Evolutionary conservation across 2,888 invertebrate species (phyloP), one percentile per base, ranked within the genome.

Genomic region (Cistogaster globosa): DNA sequence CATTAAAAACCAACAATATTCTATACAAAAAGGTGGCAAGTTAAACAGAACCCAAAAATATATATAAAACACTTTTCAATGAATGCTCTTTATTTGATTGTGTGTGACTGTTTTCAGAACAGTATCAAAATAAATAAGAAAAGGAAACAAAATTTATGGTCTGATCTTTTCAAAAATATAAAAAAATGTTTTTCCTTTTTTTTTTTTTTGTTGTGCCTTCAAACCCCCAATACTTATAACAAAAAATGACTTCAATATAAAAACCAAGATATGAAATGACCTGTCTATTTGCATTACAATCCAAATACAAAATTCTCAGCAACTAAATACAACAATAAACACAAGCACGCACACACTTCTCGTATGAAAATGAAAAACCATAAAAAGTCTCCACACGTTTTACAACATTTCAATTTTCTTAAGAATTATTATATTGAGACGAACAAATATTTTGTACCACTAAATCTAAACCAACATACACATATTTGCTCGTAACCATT

Each of bases 381-480:
- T 68, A 82, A 69, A 48, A 42, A 83, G 82, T 85, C 82, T 85
- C 78, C 75, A 82, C 82, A 85, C 85, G 85, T 85, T 85, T 85
- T 82, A 72, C 72, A 81, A 65, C 85, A 85, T 82, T 85, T 85
- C 82, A 82, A 82, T 85, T 82, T 85, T 85, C 85, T 38, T 62
- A 48, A 51, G 77, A 84, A 84, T 68, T 48, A 57, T 42, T 36
- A 55, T 26, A 69, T 60, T 60, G 18, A 79, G 63, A 48, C 57
- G 53, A 60, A 75, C 26, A 67, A 32, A 32, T 7, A 32, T 32
- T 32, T 16, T 36, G 11, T 36, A 62, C 26, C 9, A 2, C n/a
- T 12, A 51, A 38, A 16, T 36, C 20, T n/a, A 62, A 62, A 42
- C 68, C 22, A 58, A 76, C 58, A 67, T 9, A 18, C 3, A 20